Evolutionary conservation across 2,888 invertebrate genomes (phyloP).

Genomic region (Philereme vetulata): DNA sequence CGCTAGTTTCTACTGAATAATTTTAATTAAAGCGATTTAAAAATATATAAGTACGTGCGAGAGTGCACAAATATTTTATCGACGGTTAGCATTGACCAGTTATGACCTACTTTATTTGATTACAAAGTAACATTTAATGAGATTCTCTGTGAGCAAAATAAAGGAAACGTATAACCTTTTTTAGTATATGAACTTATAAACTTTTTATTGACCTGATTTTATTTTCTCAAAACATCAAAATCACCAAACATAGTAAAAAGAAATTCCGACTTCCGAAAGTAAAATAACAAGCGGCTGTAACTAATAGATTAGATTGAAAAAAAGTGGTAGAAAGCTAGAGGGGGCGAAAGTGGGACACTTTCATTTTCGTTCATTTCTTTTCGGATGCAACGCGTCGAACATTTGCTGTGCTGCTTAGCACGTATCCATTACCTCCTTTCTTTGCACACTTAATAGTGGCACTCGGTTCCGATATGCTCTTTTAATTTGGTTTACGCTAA

Average conservation of each 20-base stretch:
- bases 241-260: conserved; percentile 41
- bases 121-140: no score
- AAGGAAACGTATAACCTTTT: no score
- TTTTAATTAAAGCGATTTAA: no score
- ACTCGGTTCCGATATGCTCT: conserved; percentile 47
- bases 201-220: conserved; percentile 14
- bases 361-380: conserved; percentile 83
- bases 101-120: no score
- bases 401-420: conserved; percentile 71
- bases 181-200: neutral
- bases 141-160: no score
- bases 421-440: conserved; percentile 73
- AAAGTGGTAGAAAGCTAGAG: conserved; percentile 75
- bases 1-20: no score
- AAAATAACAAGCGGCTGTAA: conserved; percentile 60
- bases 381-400: conserved; percentile 74
- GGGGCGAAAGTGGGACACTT: conserved; percentile 76
- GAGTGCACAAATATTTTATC: no score
- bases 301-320: conserved; percentile 73
- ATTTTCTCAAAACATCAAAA: conserved; percentile 31
- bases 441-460: conserved; percentile 60
- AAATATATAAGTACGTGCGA: no score
- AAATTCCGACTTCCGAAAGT: conserved; percentile 57
- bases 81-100: no score
- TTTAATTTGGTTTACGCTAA: conserved; percentile 37